Evolutionary conservation across 1,140 invertebrate genomes (phyloP).

Genomic region (Eurosta solidaginis): DNA sequence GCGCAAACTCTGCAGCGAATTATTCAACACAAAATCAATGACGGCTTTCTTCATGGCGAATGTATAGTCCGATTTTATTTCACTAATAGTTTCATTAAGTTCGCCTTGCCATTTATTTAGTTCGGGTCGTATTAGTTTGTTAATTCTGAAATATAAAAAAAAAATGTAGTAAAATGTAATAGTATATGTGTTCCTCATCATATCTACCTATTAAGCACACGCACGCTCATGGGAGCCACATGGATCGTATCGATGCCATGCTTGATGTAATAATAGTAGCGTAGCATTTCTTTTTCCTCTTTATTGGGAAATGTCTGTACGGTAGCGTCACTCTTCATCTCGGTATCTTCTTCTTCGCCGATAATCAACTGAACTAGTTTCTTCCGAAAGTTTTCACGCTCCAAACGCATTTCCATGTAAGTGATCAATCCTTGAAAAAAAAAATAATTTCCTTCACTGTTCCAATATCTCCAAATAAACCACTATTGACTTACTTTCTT

Average conservation of each 20-base stretch:
- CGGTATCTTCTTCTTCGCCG: conserved; percentile 57
- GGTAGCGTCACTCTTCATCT: conserved; percentile 42
- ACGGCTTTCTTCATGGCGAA: conserved; percentile 86
- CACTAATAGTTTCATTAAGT: conserved; percentile 65
- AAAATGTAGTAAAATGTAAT: background rate
- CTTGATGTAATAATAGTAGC: conserved; percentile 89
- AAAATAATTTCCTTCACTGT: background rate
- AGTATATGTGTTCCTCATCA: background rate
- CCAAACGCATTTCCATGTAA: conserved; percentile 72
- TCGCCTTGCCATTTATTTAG: conserved; percentile 66
- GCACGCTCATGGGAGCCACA: conserved; percentile 76
- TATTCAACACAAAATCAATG: conserved; percentile 84
- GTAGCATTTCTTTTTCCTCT: conserved; percentile 71
- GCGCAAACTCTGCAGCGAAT: conserved; percentile 61
- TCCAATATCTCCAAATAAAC: background rate
- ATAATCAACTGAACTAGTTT: conserved; percentile 77
- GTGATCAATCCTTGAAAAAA: conserved; percentile 58
- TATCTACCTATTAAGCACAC: conserved; percentile 64
- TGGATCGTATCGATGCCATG: conserved; percentile 86
- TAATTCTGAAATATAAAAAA: conserved; percentile 42
- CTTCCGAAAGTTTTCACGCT: conserved; percentile 80
- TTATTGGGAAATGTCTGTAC: conserved; percentile 62
- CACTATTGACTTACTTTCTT: conserved; percentile 31
- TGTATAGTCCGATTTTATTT: conserved; percentile 79
- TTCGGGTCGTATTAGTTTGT: conserved; percentile 61